Conservation (phyloP, 2,797 vertebrate species). For the Crenuchus spilurus region DNA sequence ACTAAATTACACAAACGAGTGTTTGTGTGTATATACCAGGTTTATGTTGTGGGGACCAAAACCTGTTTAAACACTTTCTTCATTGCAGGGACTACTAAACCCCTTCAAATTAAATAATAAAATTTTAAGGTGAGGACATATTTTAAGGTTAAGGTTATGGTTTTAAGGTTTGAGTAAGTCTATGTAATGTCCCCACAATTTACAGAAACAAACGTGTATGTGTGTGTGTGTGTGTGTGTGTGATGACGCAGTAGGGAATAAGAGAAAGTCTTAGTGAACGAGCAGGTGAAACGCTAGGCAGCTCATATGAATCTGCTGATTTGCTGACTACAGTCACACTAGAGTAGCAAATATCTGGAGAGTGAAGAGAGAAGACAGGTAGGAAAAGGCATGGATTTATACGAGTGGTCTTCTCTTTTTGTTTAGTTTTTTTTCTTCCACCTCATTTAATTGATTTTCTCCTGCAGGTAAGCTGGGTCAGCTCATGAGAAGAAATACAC, state of each 20-base stretch:
- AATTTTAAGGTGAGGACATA: too few species aligned
- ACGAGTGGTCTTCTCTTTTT: slow-evolving; percentile 51
- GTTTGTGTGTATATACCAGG: slow-evolving; percentile 40
- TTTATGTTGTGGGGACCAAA: too few species aligned
- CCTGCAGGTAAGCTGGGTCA: slow-evolving; percentile 60
- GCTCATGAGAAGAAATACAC: slow-evolving; percentile 85
- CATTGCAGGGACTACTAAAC: too few species aligned
- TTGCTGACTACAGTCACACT: slow-evolving; percentile 64
- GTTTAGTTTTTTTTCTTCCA: slow-evolving; percentile 48
- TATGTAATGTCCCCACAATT: too few species aligned
- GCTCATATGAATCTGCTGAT: slow-evolving; percentile 52
- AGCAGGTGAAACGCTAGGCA: slow-evolving; percentile 50
- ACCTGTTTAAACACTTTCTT: too few species aligned
- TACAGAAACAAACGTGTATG: too few species aligned
- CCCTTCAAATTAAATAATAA: too few species aligned
- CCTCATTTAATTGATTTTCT: slow-evolving; percentile 62
- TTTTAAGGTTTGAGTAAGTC: too few species aligned
- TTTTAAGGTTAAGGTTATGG: too few species aligned
- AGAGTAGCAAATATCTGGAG: slow-evolving; percentile 70
- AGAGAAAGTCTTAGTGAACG: slow-evolving; percentile 56
- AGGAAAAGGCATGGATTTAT: slow-evolving; percentile 55
- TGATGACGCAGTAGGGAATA: slow-evolving; percentile 62
- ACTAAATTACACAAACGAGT: too few species aligned
- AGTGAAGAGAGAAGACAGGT: slow-evolving; percentile 65
- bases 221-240: slow-evolving; percentile 62